Evolutionary conservation across 1,140 invertebrate genomes (phyloP).

Genomic region (Plodia interpunctella): DNA sequence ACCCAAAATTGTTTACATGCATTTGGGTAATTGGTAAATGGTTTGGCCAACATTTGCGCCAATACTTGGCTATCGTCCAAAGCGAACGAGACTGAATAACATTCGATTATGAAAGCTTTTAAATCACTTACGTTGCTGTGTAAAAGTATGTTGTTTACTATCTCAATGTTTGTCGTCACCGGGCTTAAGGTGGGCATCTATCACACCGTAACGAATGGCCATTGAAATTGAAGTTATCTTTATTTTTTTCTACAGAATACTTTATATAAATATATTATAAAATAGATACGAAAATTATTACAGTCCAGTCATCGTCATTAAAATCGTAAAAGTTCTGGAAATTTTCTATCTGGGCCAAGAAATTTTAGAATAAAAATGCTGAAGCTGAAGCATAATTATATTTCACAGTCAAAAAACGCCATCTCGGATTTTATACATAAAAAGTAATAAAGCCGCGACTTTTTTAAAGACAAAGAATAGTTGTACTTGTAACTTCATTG

Average conservation of each 20-base stretch:
- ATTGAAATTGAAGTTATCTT: too few relatives aligned
- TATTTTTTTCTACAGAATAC: too few relatives aligned
- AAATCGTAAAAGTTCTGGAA: too few relatives aligned
- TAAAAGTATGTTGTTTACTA: slow-evolving; percentile 34
- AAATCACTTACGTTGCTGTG: slow-evolving; percentile 34
- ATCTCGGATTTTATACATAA: not conserved
- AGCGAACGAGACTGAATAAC: slow-evolving; percentile 16
- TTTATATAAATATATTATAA: too few relatives aligned
- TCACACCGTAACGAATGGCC: slow-evolving; percentile 14
- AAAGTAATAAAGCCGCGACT: slow-evolving; percentile 1
- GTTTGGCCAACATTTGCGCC: slow-evolving; percentile 9
- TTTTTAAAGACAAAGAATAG: not conserved
- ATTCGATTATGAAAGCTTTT: slow-evolving; percentile 43
- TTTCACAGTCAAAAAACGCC: not conserved
- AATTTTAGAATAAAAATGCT: not conserved
- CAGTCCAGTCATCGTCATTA: too few relatives aligned
- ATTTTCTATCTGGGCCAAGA: not conserved
- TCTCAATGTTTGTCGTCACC: slow-evolving; percentile 16
- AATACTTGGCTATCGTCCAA: slow-evolving; percentile 13
- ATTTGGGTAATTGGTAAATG: slow-evolving; percentile 17
- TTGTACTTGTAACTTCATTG: not conserved
- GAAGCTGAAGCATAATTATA: not conserved
- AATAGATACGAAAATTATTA: too few relatives aligned
- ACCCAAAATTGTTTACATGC: slow-evolving; percentile 19
- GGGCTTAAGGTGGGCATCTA: slow-evolving; percentile 4